Conservation (phyloP, 2,888 invertebrate species). For the Caenorhabditis virilis region DNA sequence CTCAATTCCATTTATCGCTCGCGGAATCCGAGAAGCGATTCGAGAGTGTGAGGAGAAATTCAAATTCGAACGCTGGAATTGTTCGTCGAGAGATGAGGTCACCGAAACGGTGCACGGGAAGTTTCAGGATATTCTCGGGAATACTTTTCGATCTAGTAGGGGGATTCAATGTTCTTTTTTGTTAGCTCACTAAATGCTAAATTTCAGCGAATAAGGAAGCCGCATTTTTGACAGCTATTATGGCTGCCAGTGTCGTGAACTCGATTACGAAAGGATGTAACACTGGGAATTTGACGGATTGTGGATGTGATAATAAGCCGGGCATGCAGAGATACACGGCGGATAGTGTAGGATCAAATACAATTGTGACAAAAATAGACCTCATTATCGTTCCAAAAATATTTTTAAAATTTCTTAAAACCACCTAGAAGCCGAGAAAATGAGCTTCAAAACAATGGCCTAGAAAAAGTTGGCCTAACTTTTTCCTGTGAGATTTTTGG, state of each 20-base stretch:
- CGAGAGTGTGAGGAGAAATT: conserved; percentile 74
- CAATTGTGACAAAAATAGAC: too few relatives aligned
- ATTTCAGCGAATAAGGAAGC: conserved; percentile 73
- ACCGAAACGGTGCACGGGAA: conserved; percentile 51
- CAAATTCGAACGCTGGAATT: conserved; percentile 72
- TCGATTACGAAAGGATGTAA: conserved; percentile 74
- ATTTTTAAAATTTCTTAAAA: too few relatives aligned
- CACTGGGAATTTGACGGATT: conserved; percentile 74
- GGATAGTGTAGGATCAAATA: conserved; percentile 44
- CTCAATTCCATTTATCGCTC: conserved; percentile 72
- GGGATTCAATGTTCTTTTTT: too few relatives aligned
- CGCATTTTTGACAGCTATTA: conserved; percentile 74
- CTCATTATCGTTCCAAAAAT: too few relatives aligned
- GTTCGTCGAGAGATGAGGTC: conserved; percentile 66
- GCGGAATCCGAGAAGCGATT: conserved; percentile 73
- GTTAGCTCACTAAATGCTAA: too few relatives aligned
- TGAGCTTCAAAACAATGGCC: too few relatives aligned
- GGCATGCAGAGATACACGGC: conserved; percentile 53
- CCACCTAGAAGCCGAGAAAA: too few relatives aligned
- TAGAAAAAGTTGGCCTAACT: too few relatives aligned
- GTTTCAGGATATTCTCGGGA: conserved; percentile 62
- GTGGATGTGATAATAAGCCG: conserved; percentile 72
- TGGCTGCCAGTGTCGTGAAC: conserved; percentile 74
- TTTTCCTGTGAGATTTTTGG: too few relatives aligned
- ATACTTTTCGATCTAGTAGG: conserved; percentile 54